Percentiles rank a stretch among this genome's conserved stretches.
Conservation (phyloP, 2,113 vertebrate genomes). For the Rhinoderma darwinii region DNA sequence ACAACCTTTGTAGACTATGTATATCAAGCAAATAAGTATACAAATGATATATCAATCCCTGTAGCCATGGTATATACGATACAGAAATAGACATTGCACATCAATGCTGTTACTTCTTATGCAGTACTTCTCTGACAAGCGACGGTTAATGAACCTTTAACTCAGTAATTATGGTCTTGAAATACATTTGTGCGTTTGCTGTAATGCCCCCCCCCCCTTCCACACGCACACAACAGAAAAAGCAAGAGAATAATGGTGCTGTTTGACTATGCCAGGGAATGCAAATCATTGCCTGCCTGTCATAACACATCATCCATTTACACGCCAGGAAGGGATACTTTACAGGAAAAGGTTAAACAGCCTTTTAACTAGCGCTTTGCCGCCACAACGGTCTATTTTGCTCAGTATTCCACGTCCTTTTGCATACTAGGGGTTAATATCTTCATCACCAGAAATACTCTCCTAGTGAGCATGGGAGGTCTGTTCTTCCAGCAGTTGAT, state of each 20-base stretch:
- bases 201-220: neutral
- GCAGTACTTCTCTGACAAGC: neutral
- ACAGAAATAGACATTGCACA: neutral
- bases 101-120: neutral
- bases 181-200: constrained; percentile 19
- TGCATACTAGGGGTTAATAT: constrained; percentile 48
- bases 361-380: neutral
- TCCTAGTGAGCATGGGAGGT: constrained; percentile 47
- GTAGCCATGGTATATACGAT: neutral
- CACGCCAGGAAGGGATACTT: neutral
- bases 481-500: constrained; percentile 55
- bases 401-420: neutral
- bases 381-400: no score
- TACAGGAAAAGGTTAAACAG: neutral
- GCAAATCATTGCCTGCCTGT: constrained; percentile 22
- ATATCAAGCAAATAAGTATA: neutral
- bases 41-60: neutral
- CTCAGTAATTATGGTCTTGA: constrained; percentile 27
- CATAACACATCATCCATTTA: constrained; percentile 18
- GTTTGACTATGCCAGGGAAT: constrained; percentile 43
- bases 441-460: constrained; percentile 28
- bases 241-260: constrained; percentile 28
- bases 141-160: constrained; percentile 44
- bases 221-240: neutral
- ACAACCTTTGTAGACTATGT: neutral